These are phyloP conservation scores for Trachurus trachurus DNA, from an alignment of 2,797 vertebrate genomes.

Conservation along the genomic window DNA sequence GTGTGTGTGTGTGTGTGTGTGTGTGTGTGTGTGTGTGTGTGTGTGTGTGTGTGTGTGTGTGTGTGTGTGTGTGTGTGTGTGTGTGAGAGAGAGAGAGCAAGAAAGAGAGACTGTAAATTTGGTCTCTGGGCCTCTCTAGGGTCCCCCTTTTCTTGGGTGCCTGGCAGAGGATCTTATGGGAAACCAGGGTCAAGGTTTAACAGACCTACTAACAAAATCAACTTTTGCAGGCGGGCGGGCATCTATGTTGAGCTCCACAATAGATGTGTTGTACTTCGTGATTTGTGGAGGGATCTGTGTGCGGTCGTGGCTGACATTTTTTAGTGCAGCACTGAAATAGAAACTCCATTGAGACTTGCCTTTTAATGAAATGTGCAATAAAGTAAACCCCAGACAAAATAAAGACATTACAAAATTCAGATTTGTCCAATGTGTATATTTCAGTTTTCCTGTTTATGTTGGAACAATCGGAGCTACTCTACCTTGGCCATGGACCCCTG, in stretches of 20 bases:
- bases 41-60: constrained; percentile 16
- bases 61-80: not conserved
- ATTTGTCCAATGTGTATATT: not conserved
- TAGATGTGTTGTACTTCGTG: constrained; percentile 25
- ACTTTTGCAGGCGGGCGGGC: constrained; percentile 42
- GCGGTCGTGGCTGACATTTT: constrained; percentile 8
- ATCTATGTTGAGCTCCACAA: constrained; percentile 20
- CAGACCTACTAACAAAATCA: constrained; percentile 66
- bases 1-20: not conserved
- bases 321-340: constrained; percentile 27
- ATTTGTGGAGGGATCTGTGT: constrained; percentile 28
- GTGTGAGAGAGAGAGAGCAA: not conserved
- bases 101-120: constrained; percentile 17
- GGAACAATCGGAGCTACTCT: not conserved
- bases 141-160: constrained; percentile 48
- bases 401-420: not conserved
- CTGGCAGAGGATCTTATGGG: constrained; percentile 71
- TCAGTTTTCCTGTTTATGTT: no score
- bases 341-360: not conserved
- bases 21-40: constrained; percentile 18
- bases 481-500: constrained; percentile 84
- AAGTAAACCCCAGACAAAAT: not conserved
- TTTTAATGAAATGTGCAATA: not conserved
- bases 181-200: constrained; percentile 62
- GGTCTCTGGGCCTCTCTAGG: constrained; percentile 41